Percentiles rank a stretch among this genome's conserved stretches.
phyloP scores from a whole-genome alignment of 2,113 vertebrate species.

The Phrynocephalus versicolor region DNA sequence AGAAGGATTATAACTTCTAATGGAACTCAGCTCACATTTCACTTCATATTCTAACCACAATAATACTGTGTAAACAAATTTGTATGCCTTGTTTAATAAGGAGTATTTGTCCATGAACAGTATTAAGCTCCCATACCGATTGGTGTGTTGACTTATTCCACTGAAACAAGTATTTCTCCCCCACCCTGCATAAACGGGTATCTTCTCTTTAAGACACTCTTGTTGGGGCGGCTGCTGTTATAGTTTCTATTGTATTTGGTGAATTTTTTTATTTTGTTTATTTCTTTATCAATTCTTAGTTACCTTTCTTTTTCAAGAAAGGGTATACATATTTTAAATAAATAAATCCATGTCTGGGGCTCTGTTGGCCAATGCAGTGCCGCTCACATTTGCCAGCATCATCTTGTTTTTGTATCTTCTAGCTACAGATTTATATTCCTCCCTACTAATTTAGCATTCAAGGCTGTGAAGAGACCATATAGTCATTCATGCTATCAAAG shows the following conservation, averaged over 20 bases:
- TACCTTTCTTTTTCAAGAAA: not conserved
- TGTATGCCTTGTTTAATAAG: not conserved
- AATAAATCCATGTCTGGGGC: not conserved
- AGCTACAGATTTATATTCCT: not conserved
- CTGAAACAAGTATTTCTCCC: not conserved
- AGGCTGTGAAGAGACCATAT: not conserved
- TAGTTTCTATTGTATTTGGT: not conserved
- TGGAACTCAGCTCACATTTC: not conserved
- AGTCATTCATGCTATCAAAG: not conserved
- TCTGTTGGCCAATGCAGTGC: not conserved
- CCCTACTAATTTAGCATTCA: not conserved
- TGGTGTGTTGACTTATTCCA: not conserved
- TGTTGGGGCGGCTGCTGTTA: not conserved
- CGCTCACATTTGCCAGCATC: not conserved
- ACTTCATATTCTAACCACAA: not conserved
- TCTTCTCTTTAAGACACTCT: too few species aligned
- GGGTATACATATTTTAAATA: not conserved
- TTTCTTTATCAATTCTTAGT: not conserved
- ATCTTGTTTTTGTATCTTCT: not conserved
- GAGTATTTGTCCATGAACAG: not conserved
- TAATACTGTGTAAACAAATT: not conserved
- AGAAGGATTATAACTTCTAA: not conserved
- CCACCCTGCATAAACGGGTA: too few species aligned
- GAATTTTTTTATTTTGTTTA: not conserved
- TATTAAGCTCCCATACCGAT: not conserved